Evolutionary conservation across 2,797 vertebrate species (phyloP), one percentile per base, ranked within the genome.

Genomic region (Odontamblyopus rebecca): DNA sequence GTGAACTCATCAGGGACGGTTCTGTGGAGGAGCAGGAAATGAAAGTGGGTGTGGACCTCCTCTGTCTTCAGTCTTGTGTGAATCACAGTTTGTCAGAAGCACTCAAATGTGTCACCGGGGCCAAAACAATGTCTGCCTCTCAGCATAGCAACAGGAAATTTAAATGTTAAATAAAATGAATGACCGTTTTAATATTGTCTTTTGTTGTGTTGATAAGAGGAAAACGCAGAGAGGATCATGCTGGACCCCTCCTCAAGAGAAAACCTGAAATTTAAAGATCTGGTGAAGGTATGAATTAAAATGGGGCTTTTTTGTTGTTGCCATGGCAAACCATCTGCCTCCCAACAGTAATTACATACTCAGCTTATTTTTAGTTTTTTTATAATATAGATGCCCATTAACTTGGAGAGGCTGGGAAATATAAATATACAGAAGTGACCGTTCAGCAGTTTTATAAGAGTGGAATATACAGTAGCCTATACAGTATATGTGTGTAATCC

Each of bases 151-250:
- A 67, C 44, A 16, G 15, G n/a, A 63, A 61, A 23, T 32, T 48
- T 30, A n/a, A 66, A 6, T 63, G 13, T 68, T 41, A 32, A 72
- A 7, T 44, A 26, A 23, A 68, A 41, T 65, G 18, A 3, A 19
- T 61, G 19, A 60, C 4, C 41, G 18, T 50, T 12, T 68, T 0
- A 67, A 66, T 50, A 51, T 7, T 30, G 41, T 74, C 56, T 77
- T 12, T 1, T 57, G 18, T 64, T 70, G 1, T 75, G 48, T 71
- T 62, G 56, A 67, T 65, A 93, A 99, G 98, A 98, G 88, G 97
- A 99, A 86, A 99, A 99, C 7, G 96, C 98, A 35, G 97, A 99
- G n/a, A 95, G 96, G 72, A 95, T 91, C 0, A 98, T 99, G 95
- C 92, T 99, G 9, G 96, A 99, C 83, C 97, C 97, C 16, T 94